Evolutionary conservation across 2,797 vertebrate species (phyloP).

Genomic region (Macropodus opercularis): DNA sequence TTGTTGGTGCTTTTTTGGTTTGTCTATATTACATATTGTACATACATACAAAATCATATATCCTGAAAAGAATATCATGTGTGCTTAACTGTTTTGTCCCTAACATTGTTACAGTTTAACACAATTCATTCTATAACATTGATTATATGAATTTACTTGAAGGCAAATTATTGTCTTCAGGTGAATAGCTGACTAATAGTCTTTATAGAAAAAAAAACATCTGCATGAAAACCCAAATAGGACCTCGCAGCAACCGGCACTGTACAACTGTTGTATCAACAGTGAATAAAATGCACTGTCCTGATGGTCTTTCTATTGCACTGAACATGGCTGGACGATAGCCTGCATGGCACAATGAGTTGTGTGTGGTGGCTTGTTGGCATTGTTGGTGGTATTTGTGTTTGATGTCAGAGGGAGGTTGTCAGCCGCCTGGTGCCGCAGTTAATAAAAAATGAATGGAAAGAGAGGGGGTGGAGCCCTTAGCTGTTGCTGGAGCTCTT

Average conservation of each 20-base stretch:
- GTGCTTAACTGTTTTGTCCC: background rate
- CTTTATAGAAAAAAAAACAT: slow-evolving; percentile 10
- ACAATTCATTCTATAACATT: background rate
- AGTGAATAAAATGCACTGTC: slow-evolving; percentile 2
- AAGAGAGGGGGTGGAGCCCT: slow-evolving; percentile 63
- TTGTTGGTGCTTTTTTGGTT: no score
- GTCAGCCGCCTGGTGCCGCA: slow-evolving; percentile 72
- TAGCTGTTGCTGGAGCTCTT: slow-evolving; percentile 68
- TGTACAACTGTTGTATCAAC: background rate
- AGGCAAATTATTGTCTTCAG: background rate
- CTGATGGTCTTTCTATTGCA: background rate
- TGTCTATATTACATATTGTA: no score
- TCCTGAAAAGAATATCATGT: background rate
- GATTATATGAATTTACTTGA: background rate
- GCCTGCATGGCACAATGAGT: slow-evolving; percentile 11
- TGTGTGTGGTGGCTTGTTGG: slow-evolving; percentile 21
- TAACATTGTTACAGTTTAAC: background rate
- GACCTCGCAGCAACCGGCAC: background rate
- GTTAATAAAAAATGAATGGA: slow-evolving; percentile 85
- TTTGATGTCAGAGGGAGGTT: slow-evolving; percentile 55
- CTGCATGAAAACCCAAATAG: slow-evolving; percentile 3
- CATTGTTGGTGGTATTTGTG: slow-evolving; percentile 41
- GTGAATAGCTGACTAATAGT: slow-evolving; percentile 1
- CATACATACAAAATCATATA: background rate
- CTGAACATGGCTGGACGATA: slow-evolving; percentile 10